Evolutionary conservation across 1,140 invertebrate genomes (phyloP), one percentile per base, ranked within the genome.

Genomic region (Leguminivora glycinivorella): DNA sequence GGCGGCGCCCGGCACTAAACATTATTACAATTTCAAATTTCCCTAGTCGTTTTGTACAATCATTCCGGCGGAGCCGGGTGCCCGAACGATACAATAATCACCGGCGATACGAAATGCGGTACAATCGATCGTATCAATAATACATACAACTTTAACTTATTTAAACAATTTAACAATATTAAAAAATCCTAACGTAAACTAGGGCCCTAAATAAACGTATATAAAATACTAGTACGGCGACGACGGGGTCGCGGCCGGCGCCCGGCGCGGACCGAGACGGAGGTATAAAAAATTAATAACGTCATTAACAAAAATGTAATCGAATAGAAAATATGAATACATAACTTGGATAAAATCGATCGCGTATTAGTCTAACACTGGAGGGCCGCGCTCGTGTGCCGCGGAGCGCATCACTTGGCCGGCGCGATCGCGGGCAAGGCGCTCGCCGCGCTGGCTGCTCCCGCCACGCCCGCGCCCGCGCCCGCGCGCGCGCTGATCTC

Each of bases 391-490:
- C 76, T 69, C 68, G 72, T 67, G 67, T 63, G 52, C 70, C 72
- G 71, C 31, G 47, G 60, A 14, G 25, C 40, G 70, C 63, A 58
- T 70, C 75, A 75, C 74, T 72, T 75, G 75, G 75, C 77, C 74
- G 34, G 12, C 34, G 34, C 34, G 10, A 38, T 12, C 10, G 68
- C 34, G n/a, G n/a, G n/a, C n/a, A n/a, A n/a, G 24, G 76, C 73
- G 75, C 75, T 78, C 75, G 75, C n/a, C 78, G 77, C 77, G 73
- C 83, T 83, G 83, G 85, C 93, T 94, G 80, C 95, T 89, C 92
- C 96, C 92, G 97, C 93, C 93, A 97, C 96, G 79, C 94, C 95
- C 89, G n/a, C n/a, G n/a, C n/a, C n/a, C 43, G 76, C 73, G 75
- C 75, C 78, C 75, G 75, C 78, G 77, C 77, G 73, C 83, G 84